phyloP scores from a whole-genome alignment of 2,888 invertebrate species.

The Chrysopilus asiliformis region DNA sequence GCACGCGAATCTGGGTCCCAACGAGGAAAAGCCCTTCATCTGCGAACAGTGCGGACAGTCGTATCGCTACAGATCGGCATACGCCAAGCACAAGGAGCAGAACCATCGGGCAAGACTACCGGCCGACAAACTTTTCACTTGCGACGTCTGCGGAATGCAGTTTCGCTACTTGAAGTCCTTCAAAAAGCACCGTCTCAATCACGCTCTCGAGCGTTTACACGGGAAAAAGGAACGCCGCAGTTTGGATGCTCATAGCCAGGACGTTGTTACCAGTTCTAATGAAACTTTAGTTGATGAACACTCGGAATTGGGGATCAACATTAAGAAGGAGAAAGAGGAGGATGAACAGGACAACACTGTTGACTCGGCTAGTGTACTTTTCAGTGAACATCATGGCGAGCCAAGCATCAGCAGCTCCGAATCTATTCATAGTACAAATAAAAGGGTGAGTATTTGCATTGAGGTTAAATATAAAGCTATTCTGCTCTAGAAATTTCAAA shows the following conservation, averaged over 20 bases:
- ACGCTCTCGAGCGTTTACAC: conserved; percentile 70
- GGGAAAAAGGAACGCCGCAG: conserved; percentile 44
- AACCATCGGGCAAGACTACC: conserved; percentile 77
- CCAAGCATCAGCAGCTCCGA: conserved; percentile 32
- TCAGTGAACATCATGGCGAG: conserved; percentile 32
- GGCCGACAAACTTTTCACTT: conserved; percentile 80
- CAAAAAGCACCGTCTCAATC: conserved; percentile 78
- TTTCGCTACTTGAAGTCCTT: conserved; percentile 81
- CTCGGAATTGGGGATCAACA: conserved; percentile 45
- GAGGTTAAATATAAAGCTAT: not conserved
- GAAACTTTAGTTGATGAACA: conserved; percentile 46
- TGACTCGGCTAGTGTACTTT: conserved; percentile 46
- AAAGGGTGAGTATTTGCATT: conserved; percentile 28
- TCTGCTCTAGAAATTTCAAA: too few species aligned
- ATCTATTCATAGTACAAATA: conserved; percentile 36
- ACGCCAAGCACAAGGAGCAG: conserved; percentile 73
- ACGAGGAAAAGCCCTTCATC: conserved; percentile 77
- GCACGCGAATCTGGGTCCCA: conserved; percentile 50
- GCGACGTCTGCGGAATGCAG: conserved; percentile 86
- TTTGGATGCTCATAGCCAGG: conserved; percentile 37
- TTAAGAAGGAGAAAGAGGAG: conserved; percentile 38
- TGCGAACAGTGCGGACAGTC: conserved; percentile 87
- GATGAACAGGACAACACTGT: conserved; percentile 60
- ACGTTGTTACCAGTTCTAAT: conserved; percentile 60
- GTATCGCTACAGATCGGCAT: conserved; percentile 76